Base-by-base conservation (phyloP, 2,888 invertebrate species). In the Ophioninae sp. region DNA sequence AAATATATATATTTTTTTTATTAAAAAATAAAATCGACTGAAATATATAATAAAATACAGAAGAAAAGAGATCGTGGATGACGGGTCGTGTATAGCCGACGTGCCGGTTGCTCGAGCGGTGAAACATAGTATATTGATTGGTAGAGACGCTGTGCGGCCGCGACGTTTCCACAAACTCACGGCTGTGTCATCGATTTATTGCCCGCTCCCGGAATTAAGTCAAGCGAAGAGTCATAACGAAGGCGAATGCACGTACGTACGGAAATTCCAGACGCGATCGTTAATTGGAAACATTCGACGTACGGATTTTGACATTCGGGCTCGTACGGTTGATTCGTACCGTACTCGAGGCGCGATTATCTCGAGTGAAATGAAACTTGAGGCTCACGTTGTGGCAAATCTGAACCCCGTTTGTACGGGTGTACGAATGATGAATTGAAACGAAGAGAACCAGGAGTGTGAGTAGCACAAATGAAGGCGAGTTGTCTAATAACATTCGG, bases 191-290 rank as follows among this genome's bases (percentile, higher is more conserved):
- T 50, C 50, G 50, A 50, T 50, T 50, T 50, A 50, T 50, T 50
- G 17, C 17, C 17, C 50, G 50, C 50, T 50, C 50, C 3, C 17
- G 50, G 50, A 50, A 50, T 23, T n/a, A n/a, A 69, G 23, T 7
- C 30, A n/a, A 69, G 17, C 69, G 56, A 69, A 69, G 50, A 69
- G 10, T 30, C 56, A 69, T 68, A 69, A 56, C 37, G 56, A 57
- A n/a, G 56, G 3, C 37, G 10, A n/a, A 57, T 7, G 30, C 37
- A 5, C 37, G n/a, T 39, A 65, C 8, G 20, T 69, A n/a, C 7
- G 17, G 30, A 30, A 69, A 64, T 50, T 62, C 39, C 3, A 21
- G n/a, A 20, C 30, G 62, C 64, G 37, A 30, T 64, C 23, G 23
- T 23, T 64, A 23, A 64, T 59, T 59, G 59, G 21, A 59, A 59